Evolutionary conservation across 2,113 vertebrate genomes (phyloP).

Genomic region (Dendropsophus ebraccatus): DNA sequence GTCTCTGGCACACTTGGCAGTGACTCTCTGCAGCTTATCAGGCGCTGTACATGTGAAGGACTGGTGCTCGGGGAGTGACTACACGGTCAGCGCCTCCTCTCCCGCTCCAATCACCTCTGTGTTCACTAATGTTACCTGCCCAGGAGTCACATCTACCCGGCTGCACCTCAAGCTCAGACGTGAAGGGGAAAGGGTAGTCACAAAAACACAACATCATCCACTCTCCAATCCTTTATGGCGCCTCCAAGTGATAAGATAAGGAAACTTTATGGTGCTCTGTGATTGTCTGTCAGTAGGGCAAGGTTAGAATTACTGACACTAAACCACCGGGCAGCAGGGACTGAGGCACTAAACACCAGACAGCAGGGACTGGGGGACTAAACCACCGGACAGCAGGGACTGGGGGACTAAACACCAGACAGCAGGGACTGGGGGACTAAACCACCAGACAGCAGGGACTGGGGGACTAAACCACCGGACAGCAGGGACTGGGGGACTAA

Average conservation of each 20-base stretch:
- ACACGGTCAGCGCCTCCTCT: background rate
- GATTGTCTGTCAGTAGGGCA: too few relatives aligned
- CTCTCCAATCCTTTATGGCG: background rate
- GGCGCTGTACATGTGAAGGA: conserved; percentile 21
- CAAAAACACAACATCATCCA: too few relatives aligned
- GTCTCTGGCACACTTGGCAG: background rate
- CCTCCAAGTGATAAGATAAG: background rate
- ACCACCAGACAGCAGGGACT: background rate
- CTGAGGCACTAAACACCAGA: background rate
- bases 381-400: background rate
- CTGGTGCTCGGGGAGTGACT: background rate
- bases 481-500: background rate
- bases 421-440: background rate
- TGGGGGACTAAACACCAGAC: background rate
- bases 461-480: background rate
- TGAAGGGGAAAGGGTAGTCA: conserved; percentile 1
- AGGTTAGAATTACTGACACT: too few relatives aligned
- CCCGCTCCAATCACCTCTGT: background rate
- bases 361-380: background rate
- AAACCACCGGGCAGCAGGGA: background rate
- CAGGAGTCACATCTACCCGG: background rate
- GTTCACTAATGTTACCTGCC: background rate
- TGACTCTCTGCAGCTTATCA: conserved; percentile 1
- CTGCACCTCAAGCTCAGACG: background rate
- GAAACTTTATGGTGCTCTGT: too few relatives aligned